Conservation (phyloP, 1,140 invertebrate genomes). For the Grapholita molesta region DNA sequence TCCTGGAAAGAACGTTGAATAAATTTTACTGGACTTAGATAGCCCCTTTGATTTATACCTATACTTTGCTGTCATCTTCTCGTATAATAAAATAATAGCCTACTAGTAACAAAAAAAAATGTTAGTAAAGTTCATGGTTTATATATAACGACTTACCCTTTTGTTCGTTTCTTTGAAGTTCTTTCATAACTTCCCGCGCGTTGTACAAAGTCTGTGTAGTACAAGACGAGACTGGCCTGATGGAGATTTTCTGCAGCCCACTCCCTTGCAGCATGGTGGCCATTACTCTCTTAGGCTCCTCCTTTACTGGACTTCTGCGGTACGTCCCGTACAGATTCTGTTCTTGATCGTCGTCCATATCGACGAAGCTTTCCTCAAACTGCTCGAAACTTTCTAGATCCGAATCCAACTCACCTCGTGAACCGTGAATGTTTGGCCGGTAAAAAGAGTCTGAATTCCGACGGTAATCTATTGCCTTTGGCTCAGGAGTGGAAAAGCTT, state of each 20-base stretch:
- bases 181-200: conserved; percentile 41
- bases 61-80: too few relatives aligned
- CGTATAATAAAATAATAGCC: too few relatives aligned
- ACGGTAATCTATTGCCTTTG: conserved; percentile 44
- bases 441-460: conserved; percentile 53
- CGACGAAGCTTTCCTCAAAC: conserved; percentile 65
- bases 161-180: conserved; percentile 40
- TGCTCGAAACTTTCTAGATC: conserved; percentile 66
- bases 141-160: conserved; percentile 52
- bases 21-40: too few relatives aligned
- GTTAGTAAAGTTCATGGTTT: too few relatives aligned
- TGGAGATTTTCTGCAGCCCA: conserved; percentile 56
- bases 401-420: conserved; percentile 62
- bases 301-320: conserved; percentile 45
- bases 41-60: too few relatives aligned
- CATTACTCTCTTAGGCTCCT: conserved; percentile 56
- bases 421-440: conserved; percentile 48
- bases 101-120: too few relatives aligned
- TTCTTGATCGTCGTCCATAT: conserved; percentile 64
- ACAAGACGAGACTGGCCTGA: conserved; percentile 50
- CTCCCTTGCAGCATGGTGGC: conserved; percentile 58
- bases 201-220: conserved; percentile 41
- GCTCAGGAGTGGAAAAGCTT: conserved; percentile 64
- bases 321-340: conserved; percentile 44
- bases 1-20: too few relatives aligned